Evolutionary conservation across 2,113 vertebrate genomes (phyloP), one percentile per base, ranked within the genome.

Genomic region (Thymallus thymallus): DNA sequence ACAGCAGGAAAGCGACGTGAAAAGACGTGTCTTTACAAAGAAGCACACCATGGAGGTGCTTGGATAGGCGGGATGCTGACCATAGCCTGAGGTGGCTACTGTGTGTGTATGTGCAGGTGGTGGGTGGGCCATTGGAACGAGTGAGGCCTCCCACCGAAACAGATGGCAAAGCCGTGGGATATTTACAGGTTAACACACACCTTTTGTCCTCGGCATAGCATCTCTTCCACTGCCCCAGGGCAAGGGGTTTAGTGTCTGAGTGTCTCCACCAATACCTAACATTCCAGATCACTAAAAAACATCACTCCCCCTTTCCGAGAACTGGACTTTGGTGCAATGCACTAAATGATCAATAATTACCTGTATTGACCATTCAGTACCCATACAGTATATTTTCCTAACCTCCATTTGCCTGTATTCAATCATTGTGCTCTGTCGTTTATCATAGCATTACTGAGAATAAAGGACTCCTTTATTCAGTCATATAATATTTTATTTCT

Each of bases 161-260:
- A 89, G 74, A 84, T 72, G 73, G 73, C 71, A 24, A 69, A 73
- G 79, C 77, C 65, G 69, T 70, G 76, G 79, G 77, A 80, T 85
- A 74, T 87, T 86, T 85, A 86, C 72, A 32, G 35, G 60, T 80
- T 76, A 86, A 87, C 32, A 81, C 51, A 75, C 56, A 75, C 80
- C 73, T 82, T 51, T 65, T 81, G 58, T 76, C 74, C 81, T 75
- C 66, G 26, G 61, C 75, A 71, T 7, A 45, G 61, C 20, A 81
- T 67, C 26, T 71, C 69, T 86, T 62, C 23, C 58, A 69, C 75
- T 60, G 72, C 69, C 76, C 80, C 65, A 65, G 41, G 78, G 68
- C 46, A 82, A 82, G 46, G 46, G 23, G 70, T 68, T 23, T 18
- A 45, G 6, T 9, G 29, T 48, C 65, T 77, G 24, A 68, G 67